Percentiles rank a stretch among this genome's conserved stretches.
Evolutionary conservation across 2,113 vertebrate species (phyloP).

Genomic region (Eurypyga helias): DNA sequence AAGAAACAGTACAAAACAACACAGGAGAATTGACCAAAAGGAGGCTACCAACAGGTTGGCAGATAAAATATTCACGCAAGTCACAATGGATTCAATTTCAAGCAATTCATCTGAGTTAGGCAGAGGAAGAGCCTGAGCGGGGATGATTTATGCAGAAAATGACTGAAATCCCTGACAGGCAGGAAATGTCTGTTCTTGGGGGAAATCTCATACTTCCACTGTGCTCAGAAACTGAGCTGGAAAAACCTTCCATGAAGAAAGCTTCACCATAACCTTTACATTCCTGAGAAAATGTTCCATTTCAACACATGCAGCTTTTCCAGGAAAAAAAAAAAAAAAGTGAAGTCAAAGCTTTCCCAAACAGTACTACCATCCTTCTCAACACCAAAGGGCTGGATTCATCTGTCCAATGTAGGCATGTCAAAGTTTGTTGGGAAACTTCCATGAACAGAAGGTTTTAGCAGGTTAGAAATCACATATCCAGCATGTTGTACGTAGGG

Average conservation of each 20-base stretch:
- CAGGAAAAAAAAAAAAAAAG: background rate
- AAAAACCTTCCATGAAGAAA: background rate
- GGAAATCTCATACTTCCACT: background rate
- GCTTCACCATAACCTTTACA: background rate
- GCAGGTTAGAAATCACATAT: background rate
- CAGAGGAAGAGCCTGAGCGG: background rate
- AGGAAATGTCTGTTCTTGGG: background rate
- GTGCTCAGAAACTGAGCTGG: background rate
- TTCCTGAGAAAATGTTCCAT: background rate
- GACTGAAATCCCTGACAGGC: background rate
- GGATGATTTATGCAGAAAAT: background rate
- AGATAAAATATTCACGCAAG: background rate
- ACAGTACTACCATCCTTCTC: background rate
- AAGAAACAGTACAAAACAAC: background rate
- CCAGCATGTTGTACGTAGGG: accelerated
- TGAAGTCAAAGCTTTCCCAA: background rate
- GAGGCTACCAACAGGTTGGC: background rate
- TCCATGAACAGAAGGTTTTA: background rate
- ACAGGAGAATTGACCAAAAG: background rate
- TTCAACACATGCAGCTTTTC: background rate
- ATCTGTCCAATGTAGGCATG: background rate
- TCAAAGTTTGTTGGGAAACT: background rate
- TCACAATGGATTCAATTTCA: background rate
- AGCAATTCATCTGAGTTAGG: background rate
- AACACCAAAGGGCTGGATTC: background rate